These are phyloP conservation scores for Platysternon megacephalum DNA, from an alignment of 2,113 vertebrate species.

Conservation along the genomic window DNA sequence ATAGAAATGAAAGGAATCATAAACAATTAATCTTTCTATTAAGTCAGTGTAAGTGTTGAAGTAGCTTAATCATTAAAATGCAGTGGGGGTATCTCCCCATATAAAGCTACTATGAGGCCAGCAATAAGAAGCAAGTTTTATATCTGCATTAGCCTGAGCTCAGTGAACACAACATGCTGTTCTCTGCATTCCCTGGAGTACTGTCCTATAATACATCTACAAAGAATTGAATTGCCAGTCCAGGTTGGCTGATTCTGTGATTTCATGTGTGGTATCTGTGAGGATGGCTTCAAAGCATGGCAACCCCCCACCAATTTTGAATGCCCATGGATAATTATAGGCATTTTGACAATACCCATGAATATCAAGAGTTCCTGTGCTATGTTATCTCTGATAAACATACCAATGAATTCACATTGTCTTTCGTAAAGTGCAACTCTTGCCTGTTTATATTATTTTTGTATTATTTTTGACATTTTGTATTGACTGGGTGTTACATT, in stretches of 20 bases:
- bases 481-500: not conserved
- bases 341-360: not conserved
- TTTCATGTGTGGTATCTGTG: not conserved
- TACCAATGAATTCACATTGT: not conserved
- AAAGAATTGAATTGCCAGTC: not conserved
- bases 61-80: not conserved
- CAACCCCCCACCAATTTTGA: not conserved
- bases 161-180: not conserved
- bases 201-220: not conserved
- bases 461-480: not conserved
- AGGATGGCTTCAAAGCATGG: constrained; percentile 1
- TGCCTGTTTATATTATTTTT: not conserved
- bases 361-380: not conserved
- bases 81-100: not conserved
- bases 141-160: not conserved
- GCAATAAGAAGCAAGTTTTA: not conserved
- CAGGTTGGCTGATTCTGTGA: not conserved
- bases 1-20: not conserved
- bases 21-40: not conserved
- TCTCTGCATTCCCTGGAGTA: not conserved
- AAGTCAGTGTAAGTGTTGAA: not conserved
- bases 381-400: not conserved
- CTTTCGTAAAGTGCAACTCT: constrained; percentile 12
- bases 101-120: not conserved
- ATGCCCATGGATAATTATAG: not conserved